phyloP scores from a whole-genome alignment of 2,888 invertebrate species.

The Heliconius sara region DNA sequence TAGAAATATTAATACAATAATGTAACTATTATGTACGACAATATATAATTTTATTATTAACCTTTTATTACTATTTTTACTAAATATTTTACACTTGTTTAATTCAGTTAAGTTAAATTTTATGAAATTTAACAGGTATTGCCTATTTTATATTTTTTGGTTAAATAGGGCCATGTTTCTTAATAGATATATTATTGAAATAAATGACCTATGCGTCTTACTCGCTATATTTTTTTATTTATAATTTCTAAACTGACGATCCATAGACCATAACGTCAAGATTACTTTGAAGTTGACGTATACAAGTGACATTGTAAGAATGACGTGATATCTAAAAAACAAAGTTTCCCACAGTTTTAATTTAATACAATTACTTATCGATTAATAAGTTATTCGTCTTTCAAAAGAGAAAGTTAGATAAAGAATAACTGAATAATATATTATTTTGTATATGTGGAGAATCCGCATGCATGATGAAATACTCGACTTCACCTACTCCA shows the following conservation, averaged over 20 bases:
- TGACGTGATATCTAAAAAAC: conserved; percentile 32
- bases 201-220: neutral
- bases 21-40: neutral
- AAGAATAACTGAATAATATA: conserved; percentile 20
- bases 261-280: neutral
- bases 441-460: conserved; percentile 19
- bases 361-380: conserved; percentile 5
- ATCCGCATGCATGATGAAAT: conserved; percentile 76
- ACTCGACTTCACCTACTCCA: conserved; percentile 85
- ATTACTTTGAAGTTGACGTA: conserved; percentile 17
- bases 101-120: neutral
- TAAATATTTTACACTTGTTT: neutral
- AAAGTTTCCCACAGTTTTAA: conserved; percentile 1
- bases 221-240: neutral
- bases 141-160: no score
- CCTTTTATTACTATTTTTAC: neutral
- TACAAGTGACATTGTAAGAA: conserved; percentile 12
- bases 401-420: neutral
- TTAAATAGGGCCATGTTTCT: no score
- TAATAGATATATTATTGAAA: no score
- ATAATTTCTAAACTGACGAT: neutral
- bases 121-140: neutral
- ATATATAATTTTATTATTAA: neutral
- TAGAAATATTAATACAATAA: no score
- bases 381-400: neutral